Conservation (phyloP, 2,797 vertebrate species). For the Oryzias sinensis region DNA sequence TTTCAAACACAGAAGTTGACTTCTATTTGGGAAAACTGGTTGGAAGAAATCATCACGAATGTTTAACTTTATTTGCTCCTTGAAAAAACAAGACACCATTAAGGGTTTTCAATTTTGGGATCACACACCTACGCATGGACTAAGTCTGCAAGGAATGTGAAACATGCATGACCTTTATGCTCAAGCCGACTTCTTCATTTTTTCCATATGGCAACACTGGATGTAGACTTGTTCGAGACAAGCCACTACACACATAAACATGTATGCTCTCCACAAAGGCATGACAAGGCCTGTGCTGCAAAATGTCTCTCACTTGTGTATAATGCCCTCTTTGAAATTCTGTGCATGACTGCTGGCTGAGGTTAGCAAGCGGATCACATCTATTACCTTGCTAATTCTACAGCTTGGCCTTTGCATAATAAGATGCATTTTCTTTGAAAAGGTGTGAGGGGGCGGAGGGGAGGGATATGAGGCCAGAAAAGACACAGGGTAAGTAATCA, state of each 20-base stretch:
- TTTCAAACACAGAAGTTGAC: too few relatives aligned
- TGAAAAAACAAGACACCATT: neutral
- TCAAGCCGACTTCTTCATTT: constrained; percentile 14
- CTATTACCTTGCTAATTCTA: constrained; percentile 74
- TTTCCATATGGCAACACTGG: constrained; percentile 31
- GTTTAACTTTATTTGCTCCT: neutral
- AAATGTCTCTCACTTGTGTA: constrained; percentile 34
- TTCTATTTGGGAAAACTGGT: neutral
- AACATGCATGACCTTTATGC: constrained; percentile 8
- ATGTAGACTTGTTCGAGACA: constrained; percentile 26
- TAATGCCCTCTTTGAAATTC: constrained; percentile 67
- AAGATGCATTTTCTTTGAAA: constrained; percentile 60
- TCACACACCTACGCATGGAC: neutral
- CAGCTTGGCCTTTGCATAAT: constrained; percentile 74
- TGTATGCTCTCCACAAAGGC: constrained; percentile 6
- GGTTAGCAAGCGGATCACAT: constrained; percentile 74
- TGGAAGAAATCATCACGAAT: neutral
- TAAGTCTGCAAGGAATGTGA: neutral
- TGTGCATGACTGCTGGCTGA: constrained; percentile 54
- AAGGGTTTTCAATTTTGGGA: too few relatives aligned
- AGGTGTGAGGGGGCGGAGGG: constrained; percentile 14
- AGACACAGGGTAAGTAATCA: constrained; percentile 60
- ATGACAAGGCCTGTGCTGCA: constrained; percentile 44
- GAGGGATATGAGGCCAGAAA: constrained; percentile 18
- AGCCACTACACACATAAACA: constrained; percentile 12